Evolutionary conservation across 2,797 vertebrate genomes (phyloP), one percentile per base, ranked within the genome.

Genomic region (Ctenochaetus hawaiiensis): DNA sequence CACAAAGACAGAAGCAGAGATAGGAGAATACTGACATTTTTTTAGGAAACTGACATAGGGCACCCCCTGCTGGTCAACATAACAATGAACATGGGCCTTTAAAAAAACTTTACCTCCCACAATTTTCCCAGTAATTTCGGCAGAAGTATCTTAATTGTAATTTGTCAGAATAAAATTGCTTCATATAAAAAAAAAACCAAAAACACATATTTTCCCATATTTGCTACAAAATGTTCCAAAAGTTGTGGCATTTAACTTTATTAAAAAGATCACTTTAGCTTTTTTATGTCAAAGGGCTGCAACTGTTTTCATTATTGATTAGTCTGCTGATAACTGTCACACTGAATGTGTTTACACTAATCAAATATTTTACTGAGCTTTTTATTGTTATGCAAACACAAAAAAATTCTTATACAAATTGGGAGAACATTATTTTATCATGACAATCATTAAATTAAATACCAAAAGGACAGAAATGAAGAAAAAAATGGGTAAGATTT

Each of bases 51-150:
- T 77, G 79, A 59, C 16, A 48, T 22, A 68, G 72, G 84, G 64
- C 67, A 5, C 52, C 83, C 34, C 61, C 89, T 90, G 69, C 75
- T 89, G 91, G 73, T 61, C 63, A 58, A 0, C 0, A 18, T 1
- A 3, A 43, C 14, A 23, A 53, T 71, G 6, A 65, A 62, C 77
- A 83, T 5, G 18, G 9, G 16, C 18, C 67, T 23, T 4, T 20
- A 10, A 6, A 6, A 22, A 6, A 9, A 16, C 6, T 11, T 26
- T 1, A 10, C 48, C 17, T 51, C 3, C 11, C 12, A 6, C 12
- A 30, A 4, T 30, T 30, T 30, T 30, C 26, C 26, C 2, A 30
- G 4, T 4, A 30, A 30, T 30, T 30, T 26, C 2, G 26, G 26
- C 4, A 26, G 26, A 26, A 26, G 26, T 26, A 26, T 26, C 26